These are phyloP conservation scores for Cavia aperea DNA, from an alignment of 2,113 vertebrate species.

Conservation along the genomic window DNA sequence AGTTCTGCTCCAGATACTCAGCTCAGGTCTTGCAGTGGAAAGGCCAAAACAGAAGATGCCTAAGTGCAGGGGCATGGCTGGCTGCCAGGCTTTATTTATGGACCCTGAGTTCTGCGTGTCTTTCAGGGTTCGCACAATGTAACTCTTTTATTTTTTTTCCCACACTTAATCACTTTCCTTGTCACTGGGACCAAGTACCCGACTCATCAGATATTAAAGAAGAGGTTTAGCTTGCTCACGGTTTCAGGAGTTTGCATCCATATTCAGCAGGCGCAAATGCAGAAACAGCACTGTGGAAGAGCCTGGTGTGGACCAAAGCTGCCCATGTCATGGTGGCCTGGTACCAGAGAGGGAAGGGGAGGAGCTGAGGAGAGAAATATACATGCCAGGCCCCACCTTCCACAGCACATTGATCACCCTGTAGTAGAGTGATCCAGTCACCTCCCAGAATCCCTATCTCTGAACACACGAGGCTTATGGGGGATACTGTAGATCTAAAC, in stretches of 20 bases:
- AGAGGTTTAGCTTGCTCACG: background rate
- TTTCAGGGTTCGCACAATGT: background rate
- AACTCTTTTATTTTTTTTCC: background rate
- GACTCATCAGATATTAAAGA: background rate
- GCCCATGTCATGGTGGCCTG: background rate
- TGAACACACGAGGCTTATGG: background rate
- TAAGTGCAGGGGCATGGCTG: background rate
- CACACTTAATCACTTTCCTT: background rate
- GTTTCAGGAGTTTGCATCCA: background rate
- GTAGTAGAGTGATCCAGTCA: background rate
- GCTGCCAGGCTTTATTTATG: background rate
- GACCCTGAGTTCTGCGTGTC: background rate
- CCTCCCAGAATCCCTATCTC: background rate
- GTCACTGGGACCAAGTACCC: background rate
- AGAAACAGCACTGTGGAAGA: background rate
- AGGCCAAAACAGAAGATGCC: rapidly evolving
- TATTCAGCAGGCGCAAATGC: background rate
- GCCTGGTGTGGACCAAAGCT: background rate
- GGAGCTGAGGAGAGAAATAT: background rate
- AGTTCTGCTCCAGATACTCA: background rate
- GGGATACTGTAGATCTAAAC: background rate
- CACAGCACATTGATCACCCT: background rate
- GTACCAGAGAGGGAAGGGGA: background rate
- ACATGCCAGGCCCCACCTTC: background rate
- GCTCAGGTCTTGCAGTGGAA: rapidly evolving